These are phyloP conservation scores for Idaea biselata DNA, from an alignment of 2,888 invertebrate species.

Conservation along the genomic window DNA sequence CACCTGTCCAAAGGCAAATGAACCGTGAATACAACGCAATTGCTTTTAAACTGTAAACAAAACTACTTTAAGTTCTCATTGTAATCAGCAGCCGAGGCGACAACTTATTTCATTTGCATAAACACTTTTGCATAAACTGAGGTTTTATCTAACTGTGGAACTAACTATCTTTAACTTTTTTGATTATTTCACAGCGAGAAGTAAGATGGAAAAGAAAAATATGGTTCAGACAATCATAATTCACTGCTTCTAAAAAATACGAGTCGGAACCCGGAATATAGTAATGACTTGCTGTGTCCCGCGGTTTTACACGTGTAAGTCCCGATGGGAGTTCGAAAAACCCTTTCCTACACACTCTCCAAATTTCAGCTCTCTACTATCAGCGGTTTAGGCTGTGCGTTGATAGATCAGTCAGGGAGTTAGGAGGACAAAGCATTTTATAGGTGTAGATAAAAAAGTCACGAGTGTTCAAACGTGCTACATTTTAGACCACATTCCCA, in stretches of 20 bases:
- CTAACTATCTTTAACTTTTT: constrained; percentile 41
- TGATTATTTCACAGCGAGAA: constrained; percentile 19
- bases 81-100: constrained; percentile 68
- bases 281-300: too few relatives aligned
- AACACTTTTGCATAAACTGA: constrained; percentile 60
- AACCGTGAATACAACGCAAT: constrained; percentile 53
- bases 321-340: too few relatives aligned
- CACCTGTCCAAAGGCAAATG: constrained; percentile 47
- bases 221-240: background rate
- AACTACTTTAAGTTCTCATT: constrained; percentile 64
- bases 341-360: too few relatives aligned
- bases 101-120: constrained; percentile 72
- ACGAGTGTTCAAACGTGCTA: too few relatives aligned
- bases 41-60: constrained; percentile 64
- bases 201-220: background rate
- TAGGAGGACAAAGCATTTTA: too few relatives aligned
- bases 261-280: too few relatives aligned
- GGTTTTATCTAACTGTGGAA: constrained; percentile 49
- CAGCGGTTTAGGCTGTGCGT: too few relatives aligned
- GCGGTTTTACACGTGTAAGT: too few relatives aligned
- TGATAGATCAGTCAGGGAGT: too few relatives aligned
- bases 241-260: background rate
- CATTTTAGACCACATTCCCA: too few relatives aligned
- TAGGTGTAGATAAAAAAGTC: too few relatives aligned
- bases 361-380: too few relatives aligned